These are phyloP conservation scores for Danaus plexippus DNA, from an alignment of 1,140 invertebrate genomes.

Conservation along the genomic window DNA sequence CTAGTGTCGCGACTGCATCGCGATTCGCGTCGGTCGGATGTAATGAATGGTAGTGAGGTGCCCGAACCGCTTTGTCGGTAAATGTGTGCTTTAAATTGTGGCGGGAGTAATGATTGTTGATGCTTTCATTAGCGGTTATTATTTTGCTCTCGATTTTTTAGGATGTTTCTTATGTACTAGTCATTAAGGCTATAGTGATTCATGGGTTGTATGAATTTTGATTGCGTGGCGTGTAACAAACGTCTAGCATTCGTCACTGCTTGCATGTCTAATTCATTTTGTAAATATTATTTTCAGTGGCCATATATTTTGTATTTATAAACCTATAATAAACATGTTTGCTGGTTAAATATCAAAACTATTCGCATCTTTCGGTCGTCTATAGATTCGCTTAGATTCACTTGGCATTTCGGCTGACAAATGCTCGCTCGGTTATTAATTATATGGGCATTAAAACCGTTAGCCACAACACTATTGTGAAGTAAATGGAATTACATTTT, in stretches of 20 bases:
- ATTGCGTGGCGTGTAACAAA: no score
- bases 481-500: constrained; percentile 1
- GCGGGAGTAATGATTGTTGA: constrained; percentile 37
- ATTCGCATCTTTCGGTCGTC: constrained; percentile 29
- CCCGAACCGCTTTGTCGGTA: constrained; percentile 55
- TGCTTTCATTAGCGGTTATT: constrained; percentile 34
- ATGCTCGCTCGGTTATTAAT: constrained; percentile 34
- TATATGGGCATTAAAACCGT: constrained; percentile 14
- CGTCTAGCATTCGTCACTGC: no score
- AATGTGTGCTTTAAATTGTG: constrained; percentile 53
- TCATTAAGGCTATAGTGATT: no score
- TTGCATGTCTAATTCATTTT: not conserved
- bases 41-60: constrained; percentile 66
- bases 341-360: constrained; percentile 29
- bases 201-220: no score
- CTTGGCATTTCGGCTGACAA: constrained; percentile 63
- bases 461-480: constrained; percentile 2
- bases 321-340: no score
- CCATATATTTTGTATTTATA: not conserved
- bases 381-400: constrained; percentile 53
- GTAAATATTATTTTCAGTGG: not conserved
- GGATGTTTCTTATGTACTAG: no score
- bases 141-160: constrained; percentile 14
- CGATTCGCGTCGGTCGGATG: constrained; percentile 42
- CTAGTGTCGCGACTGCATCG: constrained; percentile 54